These are phyloP conservation scores for Eucidaris tribuloides DNA, from an alignment of 35 echinoderm and acorn worm genomes.

Conservation along the genomic window DNA sequence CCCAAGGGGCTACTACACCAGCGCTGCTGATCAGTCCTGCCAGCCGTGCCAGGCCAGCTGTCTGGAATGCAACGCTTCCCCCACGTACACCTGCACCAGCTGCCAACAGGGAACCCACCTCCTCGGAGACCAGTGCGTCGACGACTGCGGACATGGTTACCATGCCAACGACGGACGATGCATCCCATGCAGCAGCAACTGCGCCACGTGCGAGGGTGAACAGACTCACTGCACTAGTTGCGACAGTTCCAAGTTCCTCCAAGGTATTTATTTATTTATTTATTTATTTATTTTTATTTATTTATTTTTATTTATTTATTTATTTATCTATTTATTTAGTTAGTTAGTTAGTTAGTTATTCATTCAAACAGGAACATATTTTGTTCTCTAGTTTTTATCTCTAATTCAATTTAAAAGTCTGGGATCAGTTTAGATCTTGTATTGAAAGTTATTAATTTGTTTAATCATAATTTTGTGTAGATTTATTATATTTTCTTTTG, in stretches of 20 bases:
- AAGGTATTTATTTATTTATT: too few species aligned
- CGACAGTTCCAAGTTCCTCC: constrained; percentile 4
- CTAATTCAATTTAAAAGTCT: too few species aligned
- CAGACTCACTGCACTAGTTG: constrained; percentile 73
- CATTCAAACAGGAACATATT: too few species aligned
- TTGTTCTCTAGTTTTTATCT: too few species aligned
- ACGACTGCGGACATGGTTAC: constrained; percentile 51
- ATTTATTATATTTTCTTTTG: too few species aligned
- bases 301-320: too few species aligned
- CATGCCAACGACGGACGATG: constrained; percentile 30
- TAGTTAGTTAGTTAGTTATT: too few species aligned
- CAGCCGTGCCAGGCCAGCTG: constrained; percentile 46
- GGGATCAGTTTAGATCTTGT: too few species aligned
- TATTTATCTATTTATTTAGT: too few species aligned
- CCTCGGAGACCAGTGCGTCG: constrained; percentile 51
- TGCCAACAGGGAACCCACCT: constrained; percentile 60
- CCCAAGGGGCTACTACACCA: constrained; percentile 60
- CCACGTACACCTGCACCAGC: constrained; percentile 31
- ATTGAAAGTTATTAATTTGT: too few species aligned
- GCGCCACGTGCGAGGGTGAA: constrained; percentile 50
- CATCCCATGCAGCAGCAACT: constrained; percentile 38
- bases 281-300: background rate
- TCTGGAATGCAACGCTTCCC: constrained; percentile 11
- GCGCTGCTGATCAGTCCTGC: constrained; percentile 27
- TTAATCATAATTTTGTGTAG: too few species aligned